Evolutionary conservation across 2,888 invertebrate genomes (phyloP), one percentile per base, ranked within the genome.

Genomic region (Neoscelio sp.): DNA sequence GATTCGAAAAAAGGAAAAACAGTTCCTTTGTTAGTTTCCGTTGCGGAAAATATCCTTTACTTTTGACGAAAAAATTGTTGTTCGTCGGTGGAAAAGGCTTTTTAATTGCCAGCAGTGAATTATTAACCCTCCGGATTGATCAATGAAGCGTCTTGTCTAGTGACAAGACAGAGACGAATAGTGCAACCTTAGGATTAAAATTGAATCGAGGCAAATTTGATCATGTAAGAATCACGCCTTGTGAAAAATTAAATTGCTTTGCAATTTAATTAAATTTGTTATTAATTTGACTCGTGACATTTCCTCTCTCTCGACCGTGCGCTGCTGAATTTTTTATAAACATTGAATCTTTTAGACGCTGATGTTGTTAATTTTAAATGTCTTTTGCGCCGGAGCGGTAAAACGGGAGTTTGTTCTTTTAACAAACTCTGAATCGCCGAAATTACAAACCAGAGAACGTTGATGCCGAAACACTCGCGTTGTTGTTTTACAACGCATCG

Each of bases 171-270:
- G 75, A 75, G 60, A 75, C 67, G 54, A 76, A 68, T 68, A 18
- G 67, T 46, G 35, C 42, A 17, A 40, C 35, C 30, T 67, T 60
- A 58, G 67, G 42, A 75, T 75, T 67, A 75, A 75, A 67, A 67
- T 75, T 44, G 75, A 75, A 68, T 30, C 67, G 52, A 8, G 67
- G 65, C 62, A 75, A 75, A 68, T 75, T 75, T 75, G 75, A 75
- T 75, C 75, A 62, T 18, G 67, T 68, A 75, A 68, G 75, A 75
- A 75, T 75, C 75, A 75, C 75, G 60, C 18, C 58, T 33, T 38
- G 60, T 33, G 62, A 68, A 75, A 75, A 75, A 62, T 68, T 52
- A 23, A 54, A 75, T 68, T 60, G 52, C 62, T 12, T n/a, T 7
- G 46, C 44, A 23, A 62, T 75, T 67, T 54, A 75, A 68, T 75